These are phyloP conservation scores for Drosophila lacicola DNA, from an alignment of 2,888 invertebrate genomes.

Conservation along the genomic window DNA sequence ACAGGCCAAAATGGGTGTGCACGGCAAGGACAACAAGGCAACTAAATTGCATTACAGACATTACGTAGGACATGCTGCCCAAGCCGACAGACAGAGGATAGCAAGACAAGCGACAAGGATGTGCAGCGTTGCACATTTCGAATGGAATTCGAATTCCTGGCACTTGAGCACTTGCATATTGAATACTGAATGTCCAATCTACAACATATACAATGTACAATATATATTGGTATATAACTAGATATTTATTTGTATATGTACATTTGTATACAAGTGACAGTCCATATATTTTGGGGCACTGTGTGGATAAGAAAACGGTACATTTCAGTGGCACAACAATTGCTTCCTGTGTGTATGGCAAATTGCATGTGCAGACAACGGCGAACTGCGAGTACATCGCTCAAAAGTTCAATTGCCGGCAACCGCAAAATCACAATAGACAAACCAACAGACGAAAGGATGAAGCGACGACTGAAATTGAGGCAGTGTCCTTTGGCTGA, in stretches of 20 bases:
- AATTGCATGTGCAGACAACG: constrained; percentile 75
- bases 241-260: constrained; percentile 27
- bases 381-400: constrained; percentile 39
- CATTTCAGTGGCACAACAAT: constrained; percentile 68
- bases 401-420: constrained; percentile 57
- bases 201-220: constrained; percentile 19
- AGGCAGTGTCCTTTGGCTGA: constrained; percentile 30
- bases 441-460: background rate
- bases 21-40: constrained; percentile 70
- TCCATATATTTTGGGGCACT: constrained; percentile 54
- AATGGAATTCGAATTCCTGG: constrained; percentile 63
- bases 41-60: constrained; percentile 79
- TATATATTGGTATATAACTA: constrained; percentile 1
- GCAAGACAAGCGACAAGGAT: constrained; percentile 57
- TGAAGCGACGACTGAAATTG: background rate
- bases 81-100: constrained; percentile 22
- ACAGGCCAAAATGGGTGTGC: constrained; percentile 52
- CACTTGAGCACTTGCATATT: constrained; percentile 62
- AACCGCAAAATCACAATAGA: constrained; percentile 47
- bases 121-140: constrained; percentile 78
- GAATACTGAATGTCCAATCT: constrained; percentile 49
- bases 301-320: constrained; percentile 76
- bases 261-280: constrained; percentile 39
- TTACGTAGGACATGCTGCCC: constrained; percentile 54
- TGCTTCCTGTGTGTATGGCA: constrained; percentile 47